phyloP scores from a whole-genome alignment of 2,888 invertebrate genomes.

The Rhabditoides inermis region DNA sequence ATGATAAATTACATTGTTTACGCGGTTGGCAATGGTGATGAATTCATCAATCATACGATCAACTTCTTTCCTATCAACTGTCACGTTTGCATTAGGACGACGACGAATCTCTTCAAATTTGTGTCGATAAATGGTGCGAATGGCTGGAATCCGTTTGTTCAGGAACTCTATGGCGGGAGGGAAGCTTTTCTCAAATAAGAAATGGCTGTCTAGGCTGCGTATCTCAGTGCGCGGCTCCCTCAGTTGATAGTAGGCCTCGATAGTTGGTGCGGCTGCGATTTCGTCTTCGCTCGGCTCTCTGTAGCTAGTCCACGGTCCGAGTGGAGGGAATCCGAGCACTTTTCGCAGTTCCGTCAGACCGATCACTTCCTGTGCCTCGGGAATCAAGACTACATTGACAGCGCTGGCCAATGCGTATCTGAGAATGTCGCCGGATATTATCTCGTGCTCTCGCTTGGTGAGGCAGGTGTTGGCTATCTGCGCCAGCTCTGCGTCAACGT shows the following conservation, averaged over 20 bases:
- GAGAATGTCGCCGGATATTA: not conserved
- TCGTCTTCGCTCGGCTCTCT: not conserved
- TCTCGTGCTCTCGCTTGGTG: not conserved
- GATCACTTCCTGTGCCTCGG: not conserved
- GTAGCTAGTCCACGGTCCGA: not conserved
- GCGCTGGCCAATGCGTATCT: not conserved
- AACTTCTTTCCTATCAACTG: not conserved
- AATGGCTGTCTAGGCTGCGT: not conserved
- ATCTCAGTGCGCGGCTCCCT: not conserved
- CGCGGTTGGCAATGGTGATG: not conserved
- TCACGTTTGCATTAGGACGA: not conserved
- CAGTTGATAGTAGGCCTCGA: conserved; percentile 1
- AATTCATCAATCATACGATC: not conserved
- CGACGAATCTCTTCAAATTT: conserved; percentile 1
- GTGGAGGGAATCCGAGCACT: not conserved
- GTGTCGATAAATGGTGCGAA: not conserved
- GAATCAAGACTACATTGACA: not conserved
- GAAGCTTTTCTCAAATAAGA: not conserved
- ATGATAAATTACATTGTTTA: not conserved
- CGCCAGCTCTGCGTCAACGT: not conserved
- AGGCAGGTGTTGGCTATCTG: not conserved
- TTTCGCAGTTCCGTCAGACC: not conserved
- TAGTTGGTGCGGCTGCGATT: not conserved
- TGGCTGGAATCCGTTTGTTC: not conserved
- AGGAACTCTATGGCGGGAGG: not conserved